phyloP scores from a whole-genome alignment of 2,888 invertebrate species.

The Hipparchia sbordonii region DNA sequence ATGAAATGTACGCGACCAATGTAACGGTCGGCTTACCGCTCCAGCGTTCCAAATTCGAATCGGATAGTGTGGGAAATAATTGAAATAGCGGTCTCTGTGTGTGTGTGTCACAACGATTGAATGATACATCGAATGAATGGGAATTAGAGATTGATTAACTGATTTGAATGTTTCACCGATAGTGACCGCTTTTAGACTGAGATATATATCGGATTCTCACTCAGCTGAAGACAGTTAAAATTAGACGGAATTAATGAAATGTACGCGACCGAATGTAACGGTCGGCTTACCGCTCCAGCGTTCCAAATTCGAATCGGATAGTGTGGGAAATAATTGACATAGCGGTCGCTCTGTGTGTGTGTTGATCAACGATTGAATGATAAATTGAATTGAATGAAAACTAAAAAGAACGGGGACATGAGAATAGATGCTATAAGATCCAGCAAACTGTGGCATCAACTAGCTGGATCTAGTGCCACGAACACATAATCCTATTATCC shows the following conservation, averaged over 20 bases:
- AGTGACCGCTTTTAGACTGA: no score
- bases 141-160: slow-evolving; percentile 32
- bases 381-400: slow-evolving; percentile 23
- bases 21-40: slow-evolving; percentile 41
- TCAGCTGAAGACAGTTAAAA: no score
- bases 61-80: slow-evolving; percentile 41
- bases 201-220: no score
- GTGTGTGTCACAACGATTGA: slow-evolving; percentile 23
- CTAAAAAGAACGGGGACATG: no score
- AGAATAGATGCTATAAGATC: no score
- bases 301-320: slow-evolving; percentile 43
- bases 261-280: slow-evolving; percentile 42
- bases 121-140: slow-evolving; percentile 35
- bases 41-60: slow-evolving; percentile 42
- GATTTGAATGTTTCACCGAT: not conserved
- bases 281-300: slow-evolving; percentile 39
- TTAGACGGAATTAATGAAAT: slow-evolving; percentile 41
- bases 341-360: slow-evolving; percentile 20
- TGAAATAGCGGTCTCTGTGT: slow-evolving; percentile 31
- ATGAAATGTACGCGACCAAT: slow-evolving; percentile 43
- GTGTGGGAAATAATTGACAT: slow-evolving; percentile 39
- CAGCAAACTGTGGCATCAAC: no score
- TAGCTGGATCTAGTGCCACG: no score
- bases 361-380: slow-evolving; percentile 27
- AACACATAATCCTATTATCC: no score